phyloP scores from a whole-genome alignment of 2,888 invertebrate genomes.

The Spodoptera picta region DNA sequence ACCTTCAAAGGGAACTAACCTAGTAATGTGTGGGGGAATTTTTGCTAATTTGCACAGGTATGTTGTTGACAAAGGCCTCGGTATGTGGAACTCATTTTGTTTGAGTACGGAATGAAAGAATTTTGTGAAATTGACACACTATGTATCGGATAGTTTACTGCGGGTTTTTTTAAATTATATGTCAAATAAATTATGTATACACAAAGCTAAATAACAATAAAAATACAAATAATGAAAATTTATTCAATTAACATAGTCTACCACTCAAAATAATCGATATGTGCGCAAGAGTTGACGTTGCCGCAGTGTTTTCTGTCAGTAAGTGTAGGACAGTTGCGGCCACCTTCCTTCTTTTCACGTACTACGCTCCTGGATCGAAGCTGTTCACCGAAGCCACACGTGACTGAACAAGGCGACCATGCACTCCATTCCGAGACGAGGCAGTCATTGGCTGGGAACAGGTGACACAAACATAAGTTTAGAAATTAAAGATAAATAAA shows the following conservation, averaged over 20 bases:
- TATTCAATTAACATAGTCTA: conserved; percentile 46
- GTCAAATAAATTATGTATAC: no score
- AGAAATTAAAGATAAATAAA: background rate
- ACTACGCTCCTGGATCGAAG: conserved; percentile 92
- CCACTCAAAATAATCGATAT: conserved; percentile 83
- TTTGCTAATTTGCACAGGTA: background rate
- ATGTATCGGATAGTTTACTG: no score
- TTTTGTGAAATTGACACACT: conserved; percentile 2
- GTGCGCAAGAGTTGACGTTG: conserved; percentile 76
- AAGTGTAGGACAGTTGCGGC: conserved; percentile 85
- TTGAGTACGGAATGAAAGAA: background rate
- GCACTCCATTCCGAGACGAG: conserved; percentile 94
- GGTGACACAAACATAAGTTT: no score
- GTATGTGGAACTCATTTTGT: conserved; percentile 8
- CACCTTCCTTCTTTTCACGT: conserved; percentile 92
- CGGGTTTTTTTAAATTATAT: no score
- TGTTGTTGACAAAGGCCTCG: conserved; percentile 19
- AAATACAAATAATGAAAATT: conserved; percentile 19
- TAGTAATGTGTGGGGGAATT: conserved; percentile 26
- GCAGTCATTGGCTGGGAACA: conserved; percentile 91
- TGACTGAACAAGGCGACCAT: conserved; percentile 95
- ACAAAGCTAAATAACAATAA: conserved; percentile 6
- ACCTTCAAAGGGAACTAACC: conserved; percentile 20
- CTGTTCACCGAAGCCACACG: conserved; percentile 96
- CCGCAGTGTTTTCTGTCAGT: conserved; percentile 78